Base-by-base conservation (phyloP, 2,797 vertebrate species). In the Macropodus opercularis region DNA sequence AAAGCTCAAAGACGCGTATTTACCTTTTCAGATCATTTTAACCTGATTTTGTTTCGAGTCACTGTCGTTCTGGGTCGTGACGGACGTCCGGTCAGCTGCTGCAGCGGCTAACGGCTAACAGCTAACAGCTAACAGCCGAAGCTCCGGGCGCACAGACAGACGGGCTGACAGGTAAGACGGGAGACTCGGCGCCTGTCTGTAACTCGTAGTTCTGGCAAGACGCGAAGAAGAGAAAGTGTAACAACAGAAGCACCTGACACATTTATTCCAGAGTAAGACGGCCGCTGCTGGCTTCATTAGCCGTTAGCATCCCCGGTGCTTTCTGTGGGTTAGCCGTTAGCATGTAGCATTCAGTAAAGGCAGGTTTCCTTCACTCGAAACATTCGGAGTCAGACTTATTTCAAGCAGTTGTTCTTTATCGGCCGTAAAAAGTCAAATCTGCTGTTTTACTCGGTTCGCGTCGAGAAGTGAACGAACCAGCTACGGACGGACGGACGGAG, bases 81-180 rank as follows among this genome's bases (percentile, higher is more conserved):
- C 78, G 84, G 69, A 72, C 47, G 22, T 46, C 3, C 10, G 27
- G 31, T 6, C 29, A 18, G 12, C 24, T 24, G 54, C 73, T 66
- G 58, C 41, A 44, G 75, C 56, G 17, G 71, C 71, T 69, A 76
- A 29, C 24, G 13, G 51, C 29, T 51, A 63, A 57, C 60, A 22
- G 18, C 48, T 40, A 47, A 6, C 23, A 19, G 1, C 32, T 6
- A n/a, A n/a, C n/a, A n/a, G n/a, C n/a, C n/a, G 40, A 50, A 27
- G 36, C 29, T 56, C 19, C 15, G 17, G 21, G 10, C 46, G 12
- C 46, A 50, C 41, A 47, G 66, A 59, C 18, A 24, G 51, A 5
- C 6, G 18, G 2, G 46, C 63, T 44, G 70, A 71, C 62, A 60
- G 76, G 77, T 84, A 55, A 68, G 72, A 46, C 2, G 3, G 2